Evolutionary conservation across 2,113 vertebrate genomes (phyloP), one percentile per base, ranked within the genome.

Genomic region (Megaleporinus macrocephalus): DNA sequence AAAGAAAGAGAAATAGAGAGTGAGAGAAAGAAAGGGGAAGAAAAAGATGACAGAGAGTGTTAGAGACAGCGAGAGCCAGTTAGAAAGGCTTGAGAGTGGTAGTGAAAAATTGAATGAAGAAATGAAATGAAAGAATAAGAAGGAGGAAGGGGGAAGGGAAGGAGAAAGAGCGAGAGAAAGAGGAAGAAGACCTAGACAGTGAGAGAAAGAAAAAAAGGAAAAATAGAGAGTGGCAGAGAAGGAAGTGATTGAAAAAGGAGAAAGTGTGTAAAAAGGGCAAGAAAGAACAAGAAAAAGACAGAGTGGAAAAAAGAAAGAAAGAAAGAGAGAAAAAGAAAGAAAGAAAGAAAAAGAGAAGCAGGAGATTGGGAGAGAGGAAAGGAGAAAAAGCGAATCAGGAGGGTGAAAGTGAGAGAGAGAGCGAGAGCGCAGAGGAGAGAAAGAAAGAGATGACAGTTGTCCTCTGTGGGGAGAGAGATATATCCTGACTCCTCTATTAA

Each of bases 401-500:
- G 63, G 27, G 15, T 14, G 61, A 65, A 29, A 68, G 71, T 74
- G 33, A 66, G 30, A 24, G 63, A 51, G 3, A 5, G 36, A 6
- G 68, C 47, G 10, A 65, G 11, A 49, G 30, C 0, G 16, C 5
- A 22, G 36, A 41, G 26, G 24, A 65, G 55, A 18, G 3, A 73
- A 29, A 70, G 12, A 73, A 29, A 76, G 12, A 76, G 63, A 76
- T 82, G 66, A 61, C 51, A 76, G 26, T 57, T 44, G 18, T 69
- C 66, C 73, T 47, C 82, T 76, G 49, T 70, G 53, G 26, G 61
- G 33, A 51, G 44, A 80, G 41, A 75, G 49, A 70, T 14, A n/a
- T 49, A n/a, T 22, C 36, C 22, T n/a, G 12, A 61, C 12, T 59
- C 73, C 33, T 82, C 73, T 76, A 57, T 84, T 82, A 79, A 84